A percentile compares a stretch with the other conserved stretches of the same genome.
These are phyloP conservation scores for Gavialis gangeticus DNA, from an alignment of 2,113 vertebrate species.

Conservation along the genomic window DNA sequence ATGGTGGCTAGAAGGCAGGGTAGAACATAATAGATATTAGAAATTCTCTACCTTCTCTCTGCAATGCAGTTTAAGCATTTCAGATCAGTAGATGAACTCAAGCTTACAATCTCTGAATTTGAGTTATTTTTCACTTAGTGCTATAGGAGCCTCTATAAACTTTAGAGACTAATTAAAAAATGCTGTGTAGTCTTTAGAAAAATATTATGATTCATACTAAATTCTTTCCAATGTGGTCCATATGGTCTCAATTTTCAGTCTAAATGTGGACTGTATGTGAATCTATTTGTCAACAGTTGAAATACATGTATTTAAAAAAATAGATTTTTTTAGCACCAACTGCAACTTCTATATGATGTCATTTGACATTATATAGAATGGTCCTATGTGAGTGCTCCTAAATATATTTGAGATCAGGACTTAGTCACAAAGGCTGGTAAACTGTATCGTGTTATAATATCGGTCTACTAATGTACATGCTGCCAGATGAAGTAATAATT, in stretches of 20 bases:
- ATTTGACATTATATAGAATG: no score
- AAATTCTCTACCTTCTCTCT: accelerated
- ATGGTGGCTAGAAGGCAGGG: not conserved
- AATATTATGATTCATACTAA: not conserved
- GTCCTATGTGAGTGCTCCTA: not conserved
- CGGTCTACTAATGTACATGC: not conserved
- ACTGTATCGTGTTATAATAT: not conserved
- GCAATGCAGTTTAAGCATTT: accelerated
- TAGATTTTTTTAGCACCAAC: not conserved
- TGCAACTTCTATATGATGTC: not conserved
- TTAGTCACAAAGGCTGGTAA: not conserved
- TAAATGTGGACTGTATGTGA: not conserved
- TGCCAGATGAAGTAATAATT: no score
- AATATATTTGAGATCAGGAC: not conserved
- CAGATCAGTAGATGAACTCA: accelerated
- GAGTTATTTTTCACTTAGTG: accelerated
- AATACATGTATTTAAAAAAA: not conserved
- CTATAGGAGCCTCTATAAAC: accelerated
- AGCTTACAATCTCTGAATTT: accelerated
- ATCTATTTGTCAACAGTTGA: not conserved
- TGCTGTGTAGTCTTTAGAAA: not conserved
- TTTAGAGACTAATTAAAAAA: accelerated
- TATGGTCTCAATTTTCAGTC: not conserved
- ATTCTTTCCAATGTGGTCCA: not conserved
- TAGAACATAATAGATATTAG: no score